These are phyloP conservation scores for Dermochelys coriacea DNA, from an alignment of 2,797 vertebrate species.

Conservation along the genomic window DNA sequence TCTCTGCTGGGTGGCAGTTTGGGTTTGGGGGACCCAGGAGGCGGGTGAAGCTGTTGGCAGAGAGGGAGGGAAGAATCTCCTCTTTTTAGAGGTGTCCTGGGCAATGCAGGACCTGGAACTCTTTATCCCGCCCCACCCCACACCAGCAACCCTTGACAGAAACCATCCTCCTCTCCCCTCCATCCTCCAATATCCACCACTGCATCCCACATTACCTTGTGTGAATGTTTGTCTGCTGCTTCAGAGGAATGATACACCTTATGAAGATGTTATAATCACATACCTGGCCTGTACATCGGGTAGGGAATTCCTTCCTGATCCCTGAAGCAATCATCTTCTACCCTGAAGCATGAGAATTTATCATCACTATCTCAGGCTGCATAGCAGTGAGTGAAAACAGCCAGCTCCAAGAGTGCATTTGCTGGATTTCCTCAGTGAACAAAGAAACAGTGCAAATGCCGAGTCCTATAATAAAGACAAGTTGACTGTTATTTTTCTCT, in stretches of 20 bases:
- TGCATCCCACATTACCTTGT: neutral
- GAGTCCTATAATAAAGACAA: slow-evolving; percentile 14
- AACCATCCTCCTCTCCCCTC: neutral
- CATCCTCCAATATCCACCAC: neutral
- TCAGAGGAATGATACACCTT: neutral
- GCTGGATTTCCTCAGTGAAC: accelerated
- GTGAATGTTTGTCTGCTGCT: neutral
- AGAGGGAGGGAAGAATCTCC: too few relatives aligned
- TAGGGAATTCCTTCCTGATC: neutral
- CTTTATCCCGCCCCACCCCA: neutral
- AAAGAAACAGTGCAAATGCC: neutral
- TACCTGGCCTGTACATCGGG: neutral
- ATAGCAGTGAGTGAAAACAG: neutral
- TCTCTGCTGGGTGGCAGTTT: neutral
- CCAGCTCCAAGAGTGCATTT: neutral
- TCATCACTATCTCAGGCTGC: neutral
- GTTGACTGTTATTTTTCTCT: slow-evolving; percentile 18
- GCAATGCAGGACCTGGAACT: neutral
- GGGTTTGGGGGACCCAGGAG: too few relatives aligned
- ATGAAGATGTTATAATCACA: neutral
- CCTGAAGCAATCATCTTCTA: neutral
- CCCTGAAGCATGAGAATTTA: neutral
- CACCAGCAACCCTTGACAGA: neutral
- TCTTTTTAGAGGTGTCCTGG: neutral
- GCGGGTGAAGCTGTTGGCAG: too few relatives aligned